Base-by-base conservation (phyloP, 2,797 vertebrate species). In the Gymnothorax javanicus region DNA sequence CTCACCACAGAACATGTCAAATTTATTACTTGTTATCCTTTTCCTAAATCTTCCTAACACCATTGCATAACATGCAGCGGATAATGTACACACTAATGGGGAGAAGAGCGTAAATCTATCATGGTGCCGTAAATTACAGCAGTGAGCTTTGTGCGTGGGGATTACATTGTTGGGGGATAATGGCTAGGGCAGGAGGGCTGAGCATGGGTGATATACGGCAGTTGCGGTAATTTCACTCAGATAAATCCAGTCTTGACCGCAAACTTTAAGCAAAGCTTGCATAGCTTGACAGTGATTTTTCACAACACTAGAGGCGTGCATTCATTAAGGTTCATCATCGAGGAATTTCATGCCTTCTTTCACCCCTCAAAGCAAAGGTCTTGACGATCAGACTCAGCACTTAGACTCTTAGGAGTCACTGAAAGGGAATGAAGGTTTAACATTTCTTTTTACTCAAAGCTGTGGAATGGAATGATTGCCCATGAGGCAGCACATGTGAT, bases 11-110 rank as follows among this genome's bases (percentile, higher is more conserved):
- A 91, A 87, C 85, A 89, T 77, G 67, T 82, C 64, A 93, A 92
- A 95, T 95, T 95, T 95, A 92, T 91, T 91, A 88, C 91, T 94
- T 94, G 91, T 90, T 92, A 87, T 92, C 88, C 88, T 94, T 95
- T 94, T 89, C 89, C 89, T 91, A 94, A 94, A 90, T 91, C 95
- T 92, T 89, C 90, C 91, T 92, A 90, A 95, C 89, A 94, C 94
- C 93, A 93, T 91, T 90, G 84, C 77, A 84, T 90, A 90, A 94
- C 94, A 90, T 92, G 91, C 95, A 95, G 90, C 92, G 83, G 91
- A 89, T 89, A 93, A 88, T 90, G 93, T 90, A 88, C 84, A 89
- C 77, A 89, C 89, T 91, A 90, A 87, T 91, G 92, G 91, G 89
- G 93, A 91, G 90, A 89, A 93, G 85, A 90, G 93, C 89, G 90